phyloP scores from a whole-genome alignment of 30 jellyfish, hydroid and myxozoan genomes.

The Pseudorhiza aurosa region DNA sequence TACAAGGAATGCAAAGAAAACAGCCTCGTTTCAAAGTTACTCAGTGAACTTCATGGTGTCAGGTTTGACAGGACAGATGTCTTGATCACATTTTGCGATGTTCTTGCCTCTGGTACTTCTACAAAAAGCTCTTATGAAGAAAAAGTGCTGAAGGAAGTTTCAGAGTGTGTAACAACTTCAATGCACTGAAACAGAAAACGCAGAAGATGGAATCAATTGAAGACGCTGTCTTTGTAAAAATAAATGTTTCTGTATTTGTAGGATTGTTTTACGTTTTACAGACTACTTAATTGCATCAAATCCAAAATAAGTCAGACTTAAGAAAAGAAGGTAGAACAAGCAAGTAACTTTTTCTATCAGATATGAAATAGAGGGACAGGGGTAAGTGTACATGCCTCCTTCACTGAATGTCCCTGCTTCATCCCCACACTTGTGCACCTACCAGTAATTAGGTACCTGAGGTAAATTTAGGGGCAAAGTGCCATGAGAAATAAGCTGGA shows the following conservation, averaged over 20 bases:
- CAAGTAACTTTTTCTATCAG: too few relatives aligned
- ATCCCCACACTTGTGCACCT: too few relatives aligned
- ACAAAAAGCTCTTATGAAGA: background rate
- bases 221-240: background rate
- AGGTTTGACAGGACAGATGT: conserved; percentile 46
- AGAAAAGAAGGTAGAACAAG: too few relatives aligned
- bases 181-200: conserved; percentile 17
- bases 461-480: too few relatives aligned
- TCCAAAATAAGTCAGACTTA: too few relatives aligned
- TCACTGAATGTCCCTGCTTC: too few relatives aligned
- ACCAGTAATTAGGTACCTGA: too few relatives aligned
- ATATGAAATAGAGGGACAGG: too few relatives aligned
- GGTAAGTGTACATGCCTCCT: too few relatives aligned
- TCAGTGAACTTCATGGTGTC: conserved; percentile 11
- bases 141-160: background rate
- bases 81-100: conserved; percentile 10
- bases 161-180: conserved; percentile 34
- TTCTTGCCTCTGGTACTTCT: background rate
- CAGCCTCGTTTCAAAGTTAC: background rate
- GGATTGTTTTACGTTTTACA: background rate
- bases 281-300: too few relatives aligned
- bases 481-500: too few relatives aligned
- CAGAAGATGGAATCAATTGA: background rate
- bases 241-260: background rate
- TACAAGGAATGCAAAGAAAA: background rate